These are phyloP conservation scores for Euura saliciscinereae DNA, from an alignment of 1,140 invertebrate genomes.

Conservation along the genomic window DNA sequence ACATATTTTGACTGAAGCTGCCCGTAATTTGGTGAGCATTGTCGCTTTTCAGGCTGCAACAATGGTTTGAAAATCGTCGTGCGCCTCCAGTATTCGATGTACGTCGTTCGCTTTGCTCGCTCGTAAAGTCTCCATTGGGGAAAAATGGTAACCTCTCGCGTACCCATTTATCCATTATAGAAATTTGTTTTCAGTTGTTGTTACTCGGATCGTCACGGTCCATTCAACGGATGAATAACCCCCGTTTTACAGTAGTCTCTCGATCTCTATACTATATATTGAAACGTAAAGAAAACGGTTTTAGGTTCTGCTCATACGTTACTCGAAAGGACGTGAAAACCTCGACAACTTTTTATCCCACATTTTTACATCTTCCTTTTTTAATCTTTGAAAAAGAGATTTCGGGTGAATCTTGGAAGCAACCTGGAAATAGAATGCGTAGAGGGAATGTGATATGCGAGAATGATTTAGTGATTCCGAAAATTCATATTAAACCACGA, in stretches of 20 bases:
- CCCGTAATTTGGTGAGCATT: slow-evolving; percentile 53
- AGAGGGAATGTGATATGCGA: too few relatives aligned
- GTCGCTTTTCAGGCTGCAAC: slow-evolving; percentile 24
- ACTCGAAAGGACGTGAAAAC: neutral
- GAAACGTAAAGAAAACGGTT: neutral
- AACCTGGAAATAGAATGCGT: too few relatives aligned
- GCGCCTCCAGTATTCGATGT: too few relatives aligned
- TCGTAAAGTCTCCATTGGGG: neutral
- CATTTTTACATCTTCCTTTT: too few relatives aligned
- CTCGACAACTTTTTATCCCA: too few relatives aligned
- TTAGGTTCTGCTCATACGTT: neutral
- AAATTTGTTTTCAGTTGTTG: slow-evolving; percentile 13
- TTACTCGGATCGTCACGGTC: slow-evolving; percentile 8
- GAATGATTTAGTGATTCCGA: too few relatives aligned
- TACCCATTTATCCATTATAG: neutral
- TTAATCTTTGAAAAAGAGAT: too few relatives aligned
- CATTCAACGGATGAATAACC: neutral
- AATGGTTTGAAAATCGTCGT: neutral
- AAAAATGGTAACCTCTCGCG: neutral
- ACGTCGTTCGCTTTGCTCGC: too few relatives aligned
- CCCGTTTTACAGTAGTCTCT: neutral
- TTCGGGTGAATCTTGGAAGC: too few relatives aligned
- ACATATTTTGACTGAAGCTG: slow-evolving; percentile 54
- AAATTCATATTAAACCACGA: too few relatives aligned
- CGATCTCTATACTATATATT: neutral